phyloP scores from a whole-genome alignment of 2,113 vertebrate genomes.

The Polypterus senegalus region DNA sequence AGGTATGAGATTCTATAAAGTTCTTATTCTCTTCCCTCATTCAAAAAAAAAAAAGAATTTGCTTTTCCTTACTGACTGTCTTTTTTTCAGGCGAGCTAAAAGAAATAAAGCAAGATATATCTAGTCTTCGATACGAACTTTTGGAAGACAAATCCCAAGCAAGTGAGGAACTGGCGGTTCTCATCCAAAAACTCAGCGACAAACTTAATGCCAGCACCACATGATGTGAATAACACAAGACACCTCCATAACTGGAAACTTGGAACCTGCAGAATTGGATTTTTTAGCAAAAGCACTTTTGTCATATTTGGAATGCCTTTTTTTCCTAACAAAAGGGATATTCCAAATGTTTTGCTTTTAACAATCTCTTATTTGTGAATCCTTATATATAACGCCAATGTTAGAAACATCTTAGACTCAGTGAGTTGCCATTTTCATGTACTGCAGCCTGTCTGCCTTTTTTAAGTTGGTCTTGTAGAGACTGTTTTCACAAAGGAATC shows the following conservation, averaged over 20 bases:
- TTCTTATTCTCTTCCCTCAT: background rate
- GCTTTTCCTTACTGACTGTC: background rate
- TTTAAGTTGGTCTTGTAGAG: too few relatives aligned
- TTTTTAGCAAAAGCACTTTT: too few relatives aligned
- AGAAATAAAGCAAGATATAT: conserved; percentile 85
- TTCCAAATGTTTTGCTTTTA: too few relatives aligned
- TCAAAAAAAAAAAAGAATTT: background rate
- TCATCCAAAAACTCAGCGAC: conserved; percentile 75
- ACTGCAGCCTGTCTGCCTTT: too few relatives aligned
- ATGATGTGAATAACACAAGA: conserved; percentile 46
- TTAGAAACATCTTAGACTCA: too few relatives aligned
- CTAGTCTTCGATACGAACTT: conserved; percentile 76
- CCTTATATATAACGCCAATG: too few relatives aligned
- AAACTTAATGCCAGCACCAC: conserved; percentile 54
- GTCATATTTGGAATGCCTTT: too few relatives aligned
- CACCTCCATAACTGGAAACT: background rate
- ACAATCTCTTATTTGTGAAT: too few relatives aligned
- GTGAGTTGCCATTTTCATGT: too few relatives aligned
- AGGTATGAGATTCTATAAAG: conserved; percentile 44
- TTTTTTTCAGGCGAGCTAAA: conserved; percentile 63
- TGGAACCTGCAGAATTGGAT: too few relatives aligned
- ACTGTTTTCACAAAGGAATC: too few relatives aligned
- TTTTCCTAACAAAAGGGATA: too few relatives aligned
- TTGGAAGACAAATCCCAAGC: conserved; percentile 78
- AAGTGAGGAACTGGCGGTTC: conserved; percentile 64